Conservation (phyloP, 2,888 invertebrate species). For the Leptinotarsa peninsularis region DNA sequence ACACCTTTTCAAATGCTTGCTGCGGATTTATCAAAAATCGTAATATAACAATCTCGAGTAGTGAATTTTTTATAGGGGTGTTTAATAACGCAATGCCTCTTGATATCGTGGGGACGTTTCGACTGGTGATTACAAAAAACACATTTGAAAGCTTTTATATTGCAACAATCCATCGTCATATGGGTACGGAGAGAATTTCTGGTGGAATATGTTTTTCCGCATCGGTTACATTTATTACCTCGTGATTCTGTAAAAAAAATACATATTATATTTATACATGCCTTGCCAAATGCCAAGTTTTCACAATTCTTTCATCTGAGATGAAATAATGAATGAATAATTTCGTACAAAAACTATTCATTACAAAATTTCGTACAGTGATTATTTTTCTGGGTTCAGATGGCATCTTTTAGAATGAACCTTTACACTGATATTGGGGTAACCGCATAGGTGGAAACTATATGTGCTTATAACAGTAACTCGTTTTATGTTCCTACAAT, state of each 20-base stretch:
- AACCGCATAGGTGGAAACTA: too few species aligned
- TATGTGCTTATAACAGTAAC: too few species aligned
- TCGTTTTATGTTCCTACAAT: too few species aligned
- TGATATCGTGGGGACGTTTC: slow-evolving; percentile 29
- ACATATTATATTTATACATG: background rate
- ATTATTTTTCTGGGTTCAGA: too few species aligned
- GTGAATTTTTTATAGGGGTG: background rate
- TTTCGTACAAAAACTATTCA: too few species aligned
- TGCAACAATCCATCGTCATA: slow-evolving; percentile 50
- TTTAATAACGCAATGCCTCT: background rate
- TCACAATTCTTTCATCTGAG: too few species aligned
- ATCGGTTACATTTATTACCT: slow-evolving; percentile 18
- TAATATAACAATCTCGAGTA: background rate
- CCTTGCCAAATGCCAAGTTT: too few species aligned
- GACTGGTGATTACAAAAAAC: slow-evolving; percentile 46
- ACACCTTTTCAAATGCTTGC: background rate
- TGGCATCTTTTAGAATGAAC: too few species aligned
- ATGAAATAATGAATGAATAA: too few species aligned
- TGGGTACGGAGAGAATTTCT: slow-evolving; percentile 47
- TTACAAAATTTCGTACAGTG: too few species aligned
- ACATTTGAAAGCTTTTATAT: slow-evolving; percentile 55
- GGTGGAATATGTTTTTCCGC: slow-evolving; percentile 33
- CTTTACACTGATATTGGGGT: too few species aligned
- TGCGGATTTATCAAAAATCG: background rate
- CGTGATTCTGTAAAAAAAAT: slow-evolving; percentile 19